Conservation (phyloP, 2,113 vertebrate species). For the Leiothrix lutea region DNA sequence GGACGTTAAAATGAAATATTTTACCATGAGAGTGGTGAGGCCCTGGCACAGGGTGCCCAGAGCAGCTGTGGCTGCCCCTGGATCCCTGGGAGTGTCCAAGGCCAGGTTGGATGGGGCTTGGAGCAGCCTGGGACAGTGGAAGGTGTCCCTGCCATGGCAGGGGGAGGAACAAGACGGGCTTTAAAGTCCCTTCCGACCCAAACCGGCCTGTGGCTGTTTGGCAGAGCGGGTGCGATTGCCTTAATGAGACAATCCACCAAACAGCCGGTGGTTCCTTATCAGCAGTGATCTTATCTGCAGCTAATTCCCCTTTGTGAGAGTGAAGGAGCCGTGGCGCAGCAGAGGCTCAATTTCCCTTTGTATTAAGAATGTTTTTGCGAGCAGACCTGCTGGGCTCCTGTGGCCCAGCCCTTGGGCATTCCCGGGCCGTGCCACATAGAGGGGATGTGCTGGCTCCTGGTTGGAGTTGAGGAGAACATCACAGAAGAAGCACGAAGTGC, state of each 20-base stretch:
- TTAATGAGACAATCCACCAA: background rate
- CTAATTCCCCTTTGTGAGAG: background rate
- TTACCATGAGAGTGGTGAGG: background rate
- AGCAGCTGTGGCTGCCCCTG: background rate
- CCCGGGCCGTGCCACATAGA: fast-evolving
- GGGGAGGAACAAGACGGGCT: fast-evolving
- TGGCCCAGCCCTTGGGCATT: background rate
- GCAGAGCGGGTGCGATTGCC: background rate
- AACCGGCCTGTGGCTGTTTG: background rate
- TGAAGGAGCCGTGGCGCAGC: background rate
- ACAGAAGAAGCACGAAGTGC: background rate
- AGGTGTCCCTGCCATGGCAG: background rate
- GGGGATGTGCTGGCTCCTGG: background rate
- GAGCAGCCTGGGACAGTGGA: fast-evolving
- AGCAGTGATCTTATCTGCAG: background rate
- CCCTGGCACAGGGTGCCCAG: background rate
- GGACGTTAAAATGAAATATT: background rate
- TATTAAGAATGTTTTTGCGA: background rate
- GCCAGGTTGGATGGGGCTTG: fast-evolving
- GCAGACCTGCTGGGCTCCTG: background rate
- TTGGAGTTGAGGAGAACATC: background rate
- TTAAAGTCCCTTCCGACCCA: background rate
- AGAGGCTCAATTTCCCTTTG: background rate
- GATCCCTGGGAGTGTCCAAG: background rate
- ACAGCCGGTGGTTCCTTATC: background rate